Percentiles rank a stretch among this genome's conserved stretches.
Evolutionary conservation across 92 coral and sea anemone species (phyloP).

Genomic region (Porites rus): DNA sequence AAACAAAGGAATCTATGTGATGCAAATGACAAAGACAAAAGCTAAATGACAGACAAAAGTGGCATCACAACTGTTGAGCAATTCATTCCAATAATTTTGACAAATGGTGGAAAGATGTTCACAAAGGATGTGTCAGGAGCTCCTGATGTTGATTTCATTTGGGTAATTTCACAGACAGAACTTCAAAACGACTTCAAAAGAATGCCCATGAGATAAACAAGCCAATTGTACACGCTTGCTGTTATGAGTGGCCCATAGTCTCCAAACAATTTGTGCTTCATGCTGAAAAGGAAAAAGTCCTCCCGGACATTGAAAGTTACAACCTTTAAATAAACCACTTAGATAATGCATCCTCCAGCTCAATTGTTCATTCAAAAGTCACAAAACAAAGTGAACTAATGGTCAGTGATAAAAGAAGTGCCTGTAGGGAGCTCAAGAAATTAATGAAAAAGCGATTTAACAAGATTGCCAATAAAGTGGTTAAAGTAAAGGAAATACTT

Average conservation of each 20-base stretch:
- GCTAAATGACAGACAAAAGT: constrained; percentile 7
- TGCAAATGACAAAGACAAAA: too few species aligned
- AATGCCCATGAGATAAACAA: too few species aligned
- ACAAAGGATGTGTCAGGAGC: constrained; percentile 2
- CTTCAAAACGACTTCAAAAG: too few species aligned
- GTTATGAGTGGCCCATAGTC: constrained; percentile 47
- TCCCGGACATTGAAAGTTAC: constrained; percentile 39
- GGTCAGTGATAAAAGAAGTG: constrained; percentile 14
- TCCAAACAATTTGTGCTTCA: constrained; percentile 36
- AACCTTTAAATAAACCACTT: constrained; percentile 14
- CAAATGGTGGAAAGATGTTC: constrained; percentile 21
- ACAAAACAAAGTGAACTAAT: constrained; percentile 42
- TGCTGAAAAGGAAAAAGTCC: constrained; percentile 40
- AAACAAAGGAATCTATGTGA: too few species aligned
- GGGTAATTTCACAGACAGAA: neutral
- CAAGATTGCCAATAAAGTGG: neutral
- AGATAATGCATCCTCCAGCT: constrained; percentile 42
- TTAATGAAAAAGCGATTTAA: neutral
- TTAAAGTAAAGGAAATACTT: constrained; percentile 2
- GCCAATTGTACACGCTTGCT: constrained; percentile 3
- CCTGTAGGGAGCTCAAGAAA: constrained; percentile 15
- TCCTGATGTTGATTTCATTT: constrained; percentile 2
- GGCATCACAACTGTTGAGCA: constrained; percentile 19
- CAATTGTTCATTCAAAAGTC: constrained; percentile 27
- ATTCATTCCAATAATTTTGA: neutral